These are phyloP conservation scores for Balaeniceps rex DNA, from an alignment of 2,113 vertebrate genomes.

Conservation along the genomic window DNA sequence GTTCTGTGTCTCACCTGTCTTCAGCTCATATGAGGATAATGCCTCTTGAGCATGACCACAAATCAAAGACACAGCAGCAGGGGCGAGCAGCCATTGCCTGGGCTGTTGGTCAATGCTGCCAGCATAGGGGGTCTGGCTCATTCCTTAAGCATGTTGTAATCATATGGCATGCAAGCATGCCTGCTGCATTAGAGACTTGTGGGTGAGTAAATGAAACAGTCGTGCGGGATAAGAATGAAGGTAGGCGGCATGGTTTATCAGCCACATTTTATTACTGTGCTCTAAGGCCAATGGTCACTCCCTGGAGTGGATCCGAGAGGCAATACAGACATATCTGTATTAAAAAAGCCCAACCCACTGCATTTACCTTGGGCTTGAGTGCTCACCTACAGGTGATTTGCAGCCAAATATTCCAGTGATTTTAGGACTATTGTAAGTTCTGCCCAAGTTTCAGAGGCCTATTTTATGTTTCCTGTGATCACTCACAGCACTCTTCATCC, in stretches of 20 bases:
- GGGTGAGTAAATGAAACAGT: background rate
- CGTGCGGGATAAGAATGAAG: fast-evolving
- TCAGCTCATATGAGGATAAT: background rate
- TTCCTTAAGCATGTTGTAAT: background rate
- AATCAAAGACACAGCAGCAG: background rate
- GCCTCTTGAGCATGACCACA: background rate
- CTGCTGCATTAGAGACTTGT: background rate
- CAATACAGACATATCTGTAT: too few relatives aligned
- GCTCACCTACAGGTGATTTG: background rate
- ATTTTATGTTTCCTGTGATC: background rate
- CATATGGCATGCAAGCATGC: background rate
- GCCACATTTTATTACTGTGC: background rate
- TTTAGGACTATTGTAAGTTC: background rate
- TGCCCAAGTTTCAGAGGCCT: background rate
- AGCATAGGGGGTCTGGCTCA: too few relatives aligned
- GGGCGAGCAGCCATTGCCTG: background rate
- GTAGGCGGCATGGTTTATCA: background rate
- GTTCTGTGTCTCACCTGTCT: background rate
- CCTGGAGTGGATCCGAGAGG: background rate
- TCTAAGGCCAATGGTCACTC: background rate
- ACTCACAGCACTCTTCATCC: background rate
- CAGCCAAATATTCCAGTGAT: background rate
- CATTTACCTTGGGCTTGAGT: background rate
- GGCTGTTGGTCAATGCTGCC: background rate
- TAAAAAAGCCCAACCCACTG: background rate